These are phyloP conservation scores for Podarcis siculus DNA, from an alignment of 2,797 vertebrate genomes.

Conservation along the genomic window DNA sequence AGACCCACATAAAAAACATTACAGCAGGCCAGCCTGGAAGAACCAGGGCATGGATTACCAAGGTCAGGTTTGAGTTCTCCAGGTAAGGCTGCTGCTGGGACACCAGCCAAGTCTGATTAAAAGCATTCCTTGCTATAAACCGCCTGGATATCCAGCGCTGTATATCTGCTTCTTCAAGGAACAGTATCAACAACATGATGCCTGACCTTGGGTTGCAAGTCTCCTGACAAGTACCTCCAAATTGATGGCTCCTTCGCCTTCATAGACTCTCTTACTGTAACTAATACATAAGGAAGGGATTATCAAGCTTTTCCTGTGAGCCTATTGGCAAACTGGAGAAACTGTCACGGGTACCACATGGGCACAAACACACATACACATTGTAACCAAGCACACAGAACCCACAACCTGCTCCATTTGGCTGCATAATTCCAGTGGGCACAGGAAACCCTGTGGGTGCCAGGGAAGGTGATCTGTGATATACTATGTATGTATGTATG, in stretches of 20 bases:
- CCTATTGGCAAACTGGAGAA: not conserved
- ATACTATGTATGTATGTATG: too few species aligned
- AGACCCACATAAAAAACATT: not conserved
- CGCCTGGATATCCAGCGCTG: not conserved
- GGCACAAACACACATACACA: too few species aligned
- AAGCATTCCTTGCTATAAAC: not conserved
- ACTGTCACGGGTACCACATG: too few species aligned
- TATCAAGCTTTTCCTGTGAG: too few species aligned
- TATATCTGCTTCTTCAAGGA: not conserved
- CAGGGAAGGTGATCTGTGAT: not conserved
- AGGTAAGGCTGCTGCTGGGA: not conserved
- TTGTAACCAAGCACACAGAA: too few species aligned
- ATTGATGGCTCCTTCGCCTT: not conserved
- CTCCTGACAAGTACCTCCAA: not conserved
- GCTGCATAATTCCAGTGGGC: too few species aligned
- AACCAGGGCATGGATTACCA: not conserved
- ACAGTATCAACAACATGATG: not conserved
- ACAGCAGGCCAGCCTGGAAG: too few species aligned
- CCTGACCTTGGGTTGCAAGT: not conserved
- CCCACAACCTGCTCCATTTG: too few species aligned
- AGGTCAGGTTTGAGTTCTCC: not conserved
- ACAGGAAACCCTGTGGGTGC: too few species aligned
- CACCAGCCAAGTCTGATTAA: too few species aligned
- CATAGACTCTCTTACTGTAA: not conserved
- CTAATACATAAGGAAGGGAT: not conserved